A percentile compares a stretch with the other conserved stretches of the same genome.
phyloP scores from a whole-genome alignment of 1,140 invertebrate genomes.

The Drosophila tsacasi region DNA sequence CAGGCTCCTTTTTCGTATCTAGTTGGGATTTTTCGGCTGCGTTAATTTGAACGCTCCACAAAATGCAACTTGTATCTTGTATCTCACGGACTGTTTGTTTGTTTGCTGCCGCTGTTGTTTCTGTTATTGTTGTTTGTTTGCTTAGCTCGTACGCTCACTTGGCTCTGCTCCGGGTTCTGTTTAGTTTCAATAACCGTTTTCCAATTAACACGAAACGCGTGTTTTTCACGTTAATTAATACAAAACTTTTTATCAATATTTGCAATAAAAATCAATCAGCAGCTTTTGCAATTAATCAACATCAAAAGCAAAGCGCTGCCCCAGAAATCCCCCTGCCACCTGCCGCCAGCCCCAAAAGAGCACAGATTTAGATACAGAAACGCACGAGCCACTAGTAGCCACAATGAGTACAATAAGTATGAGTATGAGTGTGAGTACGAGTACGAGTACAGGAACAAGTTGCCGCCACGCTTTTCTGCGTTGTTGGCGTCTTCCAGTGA shows the following conservation, averaged over 20 bases:
- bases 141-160: slow-evolving; percentile 64
- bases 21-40: slow-evolving; percentile 54
- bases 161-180: slow-evolving; percentile 61
- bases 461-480: slow-evolving; percentile 70
- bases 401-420: slow-evolving; percentile 43
- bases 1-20: not conserved
- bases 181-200: slow-evolving; percentile 84
- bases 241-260: slow-evolving; percentile 84
- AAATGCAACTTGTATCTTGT: slow-evolving; percentile 78
- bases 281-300: slow-evolving; percentile 82
- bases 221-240: slow-evolving; percentile 84
- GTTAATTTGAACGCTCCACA: slow-evolving; percentile 80
- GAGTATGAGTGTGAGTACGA: not conserved
- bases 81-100: slow-evolving; percentile 81
- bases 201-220: slow-evolving; percentile 81
- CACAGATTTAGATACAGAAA: slow-evolving; percentile 32
- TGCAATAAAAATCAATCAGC: slow-evolving; percentile 84
- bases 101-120: slow-evolving; percentile 61
- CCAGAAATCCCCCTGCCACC: slow-evolving; percentile 16
- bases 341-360: slow-evolving; percentile 10
- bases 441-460: slow-evolving; percentile 61
- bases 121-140: slow-evolving; percentile 67
- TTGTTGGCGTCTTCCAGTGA: slow-evolving; percentile 63
- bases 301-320: slow-evolving; percentile 68
- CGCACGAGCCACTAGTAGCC: slow-evolving; percentile 4